Evolutionary conservation across 2,797 vertebrate genomes (phyloP).

Genomic region (Arnoldichthys spilopterus): DNA sequence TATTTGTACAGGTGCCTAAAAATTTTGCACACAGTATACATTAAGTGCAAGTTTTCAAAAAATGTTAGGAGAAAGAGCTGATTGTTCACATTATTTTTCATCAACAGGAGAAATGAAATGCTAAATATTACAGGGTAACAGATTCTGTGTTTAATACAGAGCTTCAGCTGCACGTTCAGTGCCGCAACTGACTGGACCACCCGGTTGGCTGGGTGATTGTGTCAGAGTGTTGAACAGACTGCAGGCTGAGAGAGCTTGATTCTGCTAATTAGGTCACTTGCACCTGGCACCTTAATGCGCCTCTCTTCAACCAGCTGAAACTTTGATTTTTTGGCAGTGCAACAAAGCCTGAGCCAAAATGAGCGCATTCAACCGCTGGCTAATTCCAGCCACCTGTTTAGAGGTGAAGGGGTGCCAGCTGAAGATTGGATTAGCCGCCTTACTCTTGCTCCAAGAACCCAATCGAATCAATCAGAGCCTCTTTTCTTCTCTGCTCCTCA

Average conservation of each 20-base stretch:
- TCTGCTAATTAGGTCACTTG: conserved; percentile 66
- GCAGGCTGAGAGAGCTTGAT: conserved; percentile 48
- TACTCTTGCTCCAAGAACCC: conserved; percentile 51
- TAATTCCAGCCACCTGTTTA: conserved; percentile 59
- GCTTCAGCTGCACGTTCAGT: conserved; percentile 11
- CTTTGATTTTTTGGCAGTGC: conserved; percentile 52
- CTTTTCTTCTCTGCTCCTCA: conserved; percentile 38
- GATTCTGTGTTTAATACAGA: not conserved
- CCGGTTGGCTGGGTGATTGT: conserved; percentile 15
- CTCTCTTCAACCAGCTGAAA: conserved; percentile 53
- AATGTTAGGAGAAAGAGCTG: too few species aligned
- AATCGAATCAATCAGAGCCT: conserved; percentile 54
- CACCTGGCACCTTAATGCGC: conserved; percentile 56
- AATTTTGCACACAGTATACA: too few species aligned
- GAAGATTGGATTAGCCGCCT: conserved; percentile 49
- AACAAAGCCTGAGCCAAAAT: conserved; percentile 53
- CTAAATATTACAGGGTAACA: not conserved
- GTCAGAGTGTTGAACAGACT: conserved; percentile 29
- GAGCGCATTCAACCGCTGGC: conserved; percentile 41
- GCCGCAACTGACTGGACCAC: conserved; percentile 30
- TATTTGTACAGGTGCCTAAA: too few species aligned
- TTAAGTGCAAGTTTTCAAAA: too few species aligned
- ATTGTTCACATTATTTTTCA: not conserved
- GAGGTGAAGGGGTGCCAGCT: conserved; percentile 54
- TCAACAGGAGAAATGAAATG: not conserved